phyloP scores from a whole-genome alignment of 2,113 vertebrate species.

The Serilophus lunatus region DNA sequence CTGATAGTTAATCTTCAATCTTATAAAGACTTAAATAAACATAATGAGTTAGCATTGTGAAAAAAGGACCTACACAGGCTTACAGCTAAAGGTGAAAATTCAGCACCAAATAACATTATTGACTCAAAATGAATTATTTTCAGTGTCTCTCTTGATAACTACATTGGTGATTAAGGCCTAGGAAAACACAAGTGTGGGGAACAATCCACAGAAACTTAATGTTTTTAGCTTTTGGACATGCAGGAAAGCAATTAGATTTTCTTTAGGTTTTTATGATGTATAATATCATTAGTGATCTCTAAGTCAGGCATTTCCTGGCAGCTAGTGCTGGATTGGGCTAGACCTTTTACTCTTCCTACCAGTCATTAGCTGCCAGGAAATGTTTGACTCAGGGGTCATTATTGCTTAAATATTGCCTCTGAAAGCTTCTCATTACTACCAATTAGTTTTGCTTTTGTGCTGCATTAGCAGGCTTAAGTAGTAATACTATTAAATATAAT shows the following conservation, averaged over 20 bases:
- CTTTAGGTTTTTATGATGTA: conserved; percentile 55
- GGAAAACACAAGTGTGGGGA: neutral
- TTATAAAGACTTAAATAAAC: neutral
- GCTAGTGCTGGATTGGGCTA: conserved; percentile 28
- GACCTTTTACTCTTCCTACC: conserved; percentile 30
- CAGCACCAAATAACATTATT: neutral
- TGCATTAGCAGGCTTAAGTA: conserved; percentile 48
- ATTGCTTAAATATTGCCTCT: conserved; percentile 63
- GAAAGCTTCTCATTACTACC: conserved; percentile 49
- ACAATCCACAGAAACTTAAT: conserved; percentile 23
- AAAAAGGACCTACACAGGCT: neutral
- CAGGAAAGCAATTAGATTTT: conserved; percentile 25
- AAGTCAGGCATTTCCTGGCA: conserved; percentile 42
- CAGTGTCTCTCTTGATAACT: conserved; percentile 20
- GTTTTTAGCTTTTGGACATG: conserved; percentile 31
- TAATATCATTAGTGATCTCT: conserved; percentile 61
- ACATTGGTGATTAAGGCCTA: neutral
- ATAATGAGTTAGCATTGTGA: neutral
- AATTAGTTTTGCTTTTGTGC: conserved; percentile 63
- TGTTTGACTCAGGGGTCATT: conserved; percentile 58
- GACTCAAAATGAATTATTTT: conserved; percentile 3
- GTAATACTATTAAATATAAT: conserved; percentile 48
- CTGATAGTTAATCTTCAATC: neutral
- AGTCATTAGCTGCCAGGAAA: conserved; percentile 63
- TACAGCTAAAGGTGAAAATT: neutral